Percentiles rank a stretch among this genome's conserved stretches.
phyloP scores from a whole-genome alignment of 1,140 invertebrate genomes.

The Brachionus plicatilis region DNA sequence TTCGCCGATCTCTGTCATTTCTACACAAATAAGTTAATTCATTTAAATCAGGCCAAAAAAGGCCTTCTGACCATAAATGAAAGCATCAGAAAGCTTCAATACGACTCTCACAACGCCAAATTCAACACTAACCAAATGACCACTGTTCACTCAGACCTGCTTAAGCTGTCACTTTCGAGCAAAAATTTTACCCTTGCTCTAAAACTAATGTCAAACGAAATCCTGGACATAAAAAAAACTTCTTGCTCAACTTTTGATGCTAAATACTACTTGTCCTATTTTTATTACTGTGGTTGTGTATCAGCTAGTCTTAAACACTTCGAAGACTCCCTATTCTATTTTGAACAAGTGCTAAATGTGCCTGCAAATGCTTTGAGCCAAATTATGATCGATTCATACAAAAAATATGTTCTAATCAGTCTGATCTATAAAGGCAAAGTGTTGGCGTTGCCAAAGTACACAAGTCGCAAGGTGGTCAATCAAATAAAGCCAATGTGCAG shows the following conservation, averaged over 20 bases:
- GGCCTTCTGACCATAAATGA: background rate
- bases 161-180: slow-evolving; percentile 71
- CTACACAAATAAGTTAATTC: slow-evolving; percentile 17
- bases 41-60: background rate
- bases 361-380: slow-evolving; percentile 86
- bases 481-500: slow-evolving; percentile 21
- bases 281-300: slow-evolving; percentile 95
- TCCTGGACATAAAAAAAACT: slow-evolving; percentile 81
- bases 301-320: slow-evolving; percentile 86
- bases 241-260: slow-evolving; percentile 74
- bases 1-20: slow-evolving; percentile 21
- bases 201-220: slow-evolving; percentile 79
- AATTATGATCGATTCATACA: slow-evolving; percentile 92
- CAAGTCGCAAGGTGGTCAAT: slow-evolving; percentile 1
- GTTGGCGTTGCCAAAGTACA: background rate
- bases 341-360: slow-evolving; percentile 79
- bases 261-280: slow-evolving; percentile 86
- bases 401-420: slow-evolving; percentile 87
- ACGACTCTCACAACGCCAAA: background rate
- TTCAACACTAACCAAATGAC: slow-evolving; percentile 66
- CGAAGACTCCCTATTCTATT: slow-evolving; percentile 83
- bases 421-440: slow-evolving; percentile 84
- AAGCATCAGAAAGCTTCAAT: background rate
- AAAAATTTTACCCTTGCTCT: slow-evolving; percentile 87
- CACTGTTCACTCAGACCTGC: slow-evolving; percentile 77